Evolutionary conservation across 2,888 invertebrate genomes (phyloP).

Genomic region (Drosophila nigricruria): DNA sequence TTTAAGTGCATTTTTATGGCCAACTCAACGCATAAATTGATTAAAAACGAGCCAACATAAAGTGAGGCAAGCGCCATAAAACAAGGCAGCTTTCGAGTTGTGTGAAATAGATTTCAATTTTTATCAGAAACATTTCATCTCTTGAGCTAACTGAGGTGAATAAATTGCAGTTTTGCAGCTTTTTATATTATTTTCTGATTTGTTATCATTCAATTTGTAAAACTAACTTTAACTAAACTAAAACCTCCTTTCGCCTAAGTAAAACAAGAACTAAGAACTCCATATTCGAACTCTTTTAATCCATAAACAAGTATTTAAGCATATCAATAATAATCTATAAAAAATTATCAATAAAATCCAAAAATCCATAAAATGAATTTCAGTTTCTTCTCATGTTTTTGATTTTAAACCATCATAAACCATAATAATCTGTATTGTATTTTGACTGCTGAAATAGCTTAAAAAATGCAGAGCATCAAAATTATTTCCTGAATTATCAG

Average conservation of each 20-base stretch:
- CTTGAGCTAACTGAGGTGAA: neutral
- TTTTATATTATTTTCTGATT: neutral
- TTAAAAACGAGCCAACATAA: constrained; percentile 1
- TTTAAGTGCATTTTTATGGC: constrained; percentile 1
- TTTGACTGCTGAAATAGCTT: neutral
- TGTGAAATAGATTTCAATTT: neutral
- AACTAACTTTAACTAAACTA: too few relatives aligned
- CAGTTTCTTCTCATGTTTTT: neutral
- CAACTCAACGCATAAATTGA: neutral
- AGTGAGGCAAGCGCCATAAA: constrained; percentile 3
- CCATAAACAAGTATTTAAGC: neutral
- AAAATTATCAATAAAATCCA: neutral
- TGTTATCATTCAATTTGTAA: too few relatives aligned
- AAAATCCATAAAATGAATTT: neutral
- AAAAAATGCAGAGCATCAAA: constrained; percentile 10
- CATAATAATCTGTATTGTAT: neutral
- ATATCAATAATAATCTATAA: neutral
- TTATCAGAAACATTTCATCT: neutral
- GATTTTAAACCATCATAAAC: neutral
- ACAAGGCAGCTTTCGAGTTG: neutral
- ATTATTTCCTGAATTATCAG: constrained; percentile 27
- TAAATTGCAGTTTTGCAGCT: neutral
- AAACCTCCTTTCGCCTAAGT: too few relatives aligned
- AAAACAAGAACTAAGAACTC: neutral
- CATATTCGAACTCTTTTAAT: neutral